Evolutionary conservation across 2,113 vertebrate species (phyloP), one percentile per base, ranked within the genome.

Genomic region (Spilogale gracilis): DNA sequence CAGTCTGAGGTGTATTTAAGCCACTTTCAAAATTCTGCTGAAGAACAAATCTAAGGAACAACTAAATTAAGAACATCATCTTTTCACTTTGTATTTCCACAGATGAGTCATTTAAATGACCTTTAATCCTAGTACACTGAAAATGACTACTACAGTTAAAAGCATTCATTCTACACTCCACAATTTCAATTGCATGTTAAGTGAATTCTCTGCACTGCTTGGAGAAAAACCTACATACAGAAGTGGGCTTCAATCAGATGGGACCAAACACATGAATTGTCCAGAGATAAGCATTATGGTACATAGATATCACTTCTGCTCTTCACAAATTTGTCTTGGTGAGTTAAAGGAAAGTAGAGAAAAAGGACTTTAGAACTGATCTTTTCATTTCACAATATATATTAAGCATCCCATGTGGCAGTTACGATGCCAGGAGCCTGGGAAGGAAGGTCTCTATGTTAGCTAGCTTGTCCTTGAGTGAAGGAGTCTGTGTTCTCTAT

Each of bases 61-160:
- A 25, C 95, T 96, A 96, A 97, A 96, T 90, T 96, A 96, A 96
- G 97, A 96, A 97, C 84, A 88, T 38, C 50, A 74, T 88, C 61
- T 92, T 95, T 94, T 86, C 48, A 94, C 48, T 97, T 95, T 69
- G 50, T 65, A 80, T 93, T 96, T 94, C 61, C 45, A 95, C 30
- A 90, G 94, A 83, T 95, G 97, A 98, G 63, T 97, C 92, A 96
- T 91, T 90, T 86, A 67, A 92, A 90, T 91, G 94, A 89, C 83
- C 92, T 98, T 97, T 94, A 96, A 79, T 97, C 58, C 81, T 95
- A 71, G 90, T 60, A 76, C 27, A 92, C 90, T 98, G 95, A 69
- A 48, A 97, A 83, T 50, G 43, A 96, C 93, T 43, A 76, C 45
- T 60, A 76, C 58, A 80, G 54, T 85, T 63, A 54, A 96, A 93